Evolutionary conservation across 2,113 vertebrate genomes (phyloP).

Genomic region (Tyrannus savana): DNA sequence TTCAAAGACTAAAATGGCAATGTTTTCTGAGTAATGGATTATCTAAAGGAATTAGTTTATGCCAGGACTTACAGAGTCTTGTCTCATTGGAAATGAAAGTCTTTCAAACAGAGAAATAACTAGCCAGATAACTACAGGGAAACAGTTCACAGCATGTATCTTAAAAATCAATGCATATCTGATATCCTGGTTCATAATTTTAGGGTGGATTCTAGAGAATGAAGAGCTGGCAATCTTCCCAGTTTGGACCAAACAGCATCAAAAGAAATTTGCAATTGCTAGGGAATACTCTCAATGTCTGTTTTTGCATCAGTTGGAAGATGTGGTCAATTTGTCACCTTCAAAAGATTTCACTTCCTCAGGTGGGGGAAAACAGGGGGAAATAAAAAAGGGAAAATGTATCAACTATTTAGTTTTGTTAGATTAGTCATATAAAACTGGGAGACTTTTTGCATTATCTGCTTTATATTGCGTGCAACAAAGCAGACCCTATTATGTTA

Average conservation of each 20-base stretch:
- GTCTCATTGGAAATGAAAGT: background rate
- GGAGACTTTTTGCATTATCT: background rate
- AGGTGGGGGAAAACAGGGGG: too few species aligned
- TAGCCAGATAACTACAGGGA: background rate
- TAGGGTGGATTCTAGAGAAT: background rate
- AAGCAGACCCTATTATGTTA: background rate
- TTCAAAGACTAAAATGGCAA: background rate
- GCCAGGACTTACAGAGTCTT: background rate
- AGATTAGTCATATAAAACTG: background rate
- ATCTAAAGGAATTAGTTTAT: background rate
- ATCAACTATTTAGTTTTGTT: background rate
- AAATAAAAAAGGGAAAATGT: background rate
- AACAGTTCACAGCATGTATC: background rate
- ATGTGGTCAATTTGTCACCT: background rate
- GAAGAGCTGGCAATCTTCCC: background rate
- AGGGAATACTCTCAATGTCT: background rate
- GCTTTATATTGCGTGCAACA: background rate
- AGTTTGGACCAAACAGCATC: background rate
- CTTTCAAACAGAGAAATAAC: background rate
- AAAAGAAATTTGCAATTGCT: background rate
- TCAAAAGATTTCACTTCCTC: background rate
- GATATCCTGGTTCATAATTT: background rate
- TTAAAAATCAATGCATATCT: background rate
- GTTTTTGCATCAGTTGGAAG: background rate
- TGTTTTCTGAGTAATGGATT: background rate